Evolutionary conservation across 2,888 invertebrate genomes (phyloP), one percentile per base, ranked within the genome.

Genomic region (Euzophera pinguis): DNA sequence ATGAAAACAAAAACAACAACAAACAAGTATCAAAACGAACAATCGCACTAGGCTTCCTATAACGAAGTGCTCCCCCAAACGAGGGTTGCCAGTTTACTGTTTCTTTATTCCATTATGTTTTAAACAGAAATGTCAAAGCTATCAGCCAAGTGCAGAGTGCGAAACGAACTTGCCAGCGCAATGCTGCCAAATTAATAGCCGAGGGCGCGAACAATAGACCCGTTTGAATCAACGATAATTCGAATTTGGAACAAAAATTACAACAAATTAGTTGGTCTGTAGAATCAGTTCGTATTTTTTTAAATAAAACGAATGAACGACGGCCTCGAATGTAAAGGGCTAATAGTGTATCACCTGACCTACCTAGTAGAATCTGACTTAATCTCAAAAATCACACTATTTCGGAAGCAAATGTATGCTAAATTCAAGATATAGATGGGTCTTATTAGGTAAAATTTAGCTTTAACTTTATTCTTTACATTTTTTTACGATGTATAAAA

Each of bases 51-150:
- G 59, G 72, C 57, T 56, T 55, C 56, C 64, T 66, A 73, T 85
- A 83, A 83, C 86, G 78, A 84, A 79, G 76, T 77, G 75, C 69
- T 76, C 81, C 83, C 86, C 84, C 75, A 72, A 67, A 65, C 64
- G 73, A 76, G 81, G 79, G 84, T 75, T 70, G 75, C 78, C 78
- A 83, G 84, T 86, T 83, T 83, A 86, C 86, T 84, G 86, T 87
- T 88, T 86, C 88, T 88, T 89, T 87, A 88, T 89, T 84, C 87
- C 86, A 89, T 89, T 88, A 88, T 86, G 79, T 78, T 85, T 83
- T 84, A 86, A 87, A 85, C 78, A 84, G 84, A 87, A 86, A 74
- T 84, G 87, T 81, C 87, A 84, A 78, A 81, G 85, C 78, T 87
- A 88, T 88, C 88, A 75, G 73, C 63, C 72, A 69, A 75, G 72